Evolutionary conservation across 92 coral and sea anemone genomes (phyloP), one percentile per base, ranked within the genome.

Genomic region (Palythoa heliodiscus): DNA sequence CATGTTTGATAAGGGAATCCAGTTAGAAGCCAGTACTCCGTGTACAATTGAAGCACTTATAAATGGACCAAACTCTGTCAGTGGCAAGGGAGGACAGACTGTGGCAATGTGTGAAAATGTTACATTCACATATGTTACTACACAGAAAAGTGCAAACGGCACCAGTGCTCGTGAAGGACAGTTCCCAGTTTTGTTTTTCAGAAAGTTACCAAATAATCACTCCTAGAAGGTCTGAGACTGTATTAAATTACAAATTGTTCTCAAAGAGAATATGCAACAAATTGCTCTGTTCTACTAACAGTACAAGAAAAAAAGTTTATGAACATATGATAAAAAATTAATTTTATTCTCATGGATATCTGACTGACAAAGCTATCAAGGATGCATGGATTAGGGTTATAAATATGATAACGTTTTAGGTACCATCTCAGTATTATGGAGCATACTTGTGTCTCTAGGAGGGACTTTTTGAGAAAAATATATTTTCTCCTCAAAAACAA

Each of bases 71-170:
- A 79, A 79, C 58, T 79, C 84, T 20, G 84, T 79, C n/a, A 79
- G 84, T 14, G 84, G 84, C 54, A 79, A 79, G 55, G 84, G 84
- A 7, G 84, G 84, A 2, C 84, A 79, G 13, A 63, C 73, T 8
- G 38, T 79, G 38, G 84, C 73, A 13, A 50, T 79, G 71, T 79
- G 73, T 15, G 84, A 79, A 69, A 79, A 79, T 79, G 84, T 79
- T 39, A 79, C 84, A 24, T 79, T 79, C 10, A 79, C 84, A 0
- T 79, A 63, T 79, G 84, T 79, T n/a, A 79, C 84, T 7, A 79
- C 84, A 79, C 84, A 79, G 43, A 79, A 79, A 79, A 79, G 84
- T 40, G 84, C 84, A 23, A 79, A 79, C 63, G 84, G 84, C 14
- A 79, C 84, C 55, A 79, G 84, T 20, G 84, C 84, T 22, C 84